These are phyloP conservation scores for Uropetala carovei DNA, from an alignment of 2,888 invertebrate species.

Conservation along the genomic window DNA sequence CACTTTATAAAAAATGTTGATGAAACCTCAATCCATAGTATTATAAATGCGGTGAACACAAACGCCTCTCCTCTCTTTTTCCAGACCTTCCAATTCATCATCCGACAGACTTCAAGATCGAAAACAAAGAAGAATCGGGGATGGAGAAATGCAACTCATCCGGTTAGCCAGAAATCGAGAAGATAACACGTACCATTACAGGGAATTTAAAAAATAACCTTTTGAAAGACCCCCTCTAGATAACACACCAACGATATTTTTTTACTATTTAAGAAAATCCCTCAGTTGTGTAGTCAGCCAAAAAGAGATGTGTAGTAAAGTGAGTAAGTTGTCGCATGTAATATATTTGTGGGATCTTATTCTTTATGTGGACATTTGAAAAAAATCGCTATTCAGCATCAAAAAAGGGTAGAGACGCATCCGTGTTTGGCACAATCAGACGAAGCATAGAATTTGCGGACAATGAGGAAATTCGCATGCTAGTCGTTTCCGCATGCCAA, in stretches of 20 bases:
- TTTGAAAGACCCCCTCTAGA: slow-evolving; percentile 20
- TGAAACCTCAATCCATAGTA: slow-evolving; percentile 38
- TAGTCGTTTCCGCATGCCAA: neutral
- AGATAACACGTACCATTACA: slow-evolving; percentile 34
- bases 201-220: slow-evolving; percentile 41
- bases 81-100: neutral
- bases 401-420: neutral
- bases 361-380: slow-evolving; percentile 45
- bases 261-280: slow-evolving; percentile 44
- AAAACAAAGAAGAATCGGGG: neutral
- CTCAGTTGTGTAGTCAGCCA: slow-evolving; percentile 58
- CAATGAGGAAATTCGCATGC: neutral
- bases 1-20: slow-evolving; percentile 38
- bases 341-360: slow-evolving; percentile 50
- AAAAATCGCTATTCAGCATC: neutral
- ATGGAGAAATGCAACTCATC: neutral
- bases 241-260: slow-evolving; percentile 56
- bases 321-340: slow-evolving; percentile 18
- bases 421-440: neutral
- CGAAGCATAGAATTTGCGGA: neutral
- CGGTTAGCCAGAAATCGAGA: no score
- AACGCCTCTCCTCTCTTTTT: neutral
- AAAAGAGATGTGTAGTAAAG: slow-evolving; percentile 13
- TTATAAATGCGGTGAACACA: neutral
- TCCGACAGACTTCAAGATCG: neutral